Conservation (phyloP, 2,888 invertebrate species). For the Clivina fossor region DNA sequence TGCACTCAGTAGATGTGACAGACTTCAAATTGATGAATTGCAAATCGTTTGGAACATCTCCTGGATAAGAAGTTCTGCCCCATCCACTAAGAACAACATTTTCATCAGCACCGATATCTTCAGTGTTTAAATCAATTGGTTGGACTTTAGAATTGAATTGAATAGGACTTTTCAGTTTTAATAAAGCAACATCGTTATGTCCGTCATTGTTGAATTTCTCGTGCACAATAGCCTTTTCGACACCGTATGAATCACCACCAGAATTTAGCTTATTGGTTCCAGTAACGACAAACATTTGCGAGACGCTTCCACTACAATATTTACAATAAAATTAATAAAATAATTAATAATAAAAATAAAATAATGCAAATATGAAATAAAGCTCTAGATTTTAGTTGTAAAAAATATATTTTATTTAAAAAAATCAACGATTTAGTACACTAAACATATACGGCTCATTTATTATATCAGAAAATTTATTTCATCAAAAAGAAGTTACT, state of each 20-base stretch:
- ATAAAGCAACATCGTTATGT: slow-evolving; percentile 57
- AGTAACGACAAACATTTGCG: slow-evolving; percentile 48
- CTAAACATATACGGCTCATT: not conserved
- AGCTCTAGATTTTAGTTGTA: no score
- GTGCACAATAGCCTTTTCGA: slow-evolving; percentile 51
- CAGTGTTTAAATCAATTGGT: slow-evolving; percentile 43
- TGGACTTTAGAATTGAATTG: slow-evolving; percentile 35
- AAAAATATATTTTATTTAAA: no score
- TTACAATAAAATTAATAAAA: slow-evolving; percentile 21
- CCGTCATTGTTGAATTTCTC: slow-evolving; percentile 48
- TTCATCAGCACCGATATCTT: slow-evolving; percentile 49
- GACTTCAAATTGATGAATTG: slow-evolving; percentile 58
- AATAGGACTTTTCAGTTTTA: slow-evolving; percentile 46
- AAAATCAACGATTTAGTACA: not conserved
- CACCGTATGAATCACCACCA: slow-evolving; percentile 53
- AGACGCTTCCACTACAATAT: slow-evolving; percentile 46
- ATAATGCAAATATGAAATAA: not conserved
- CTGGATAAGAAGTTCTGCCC: slow-evolving; percentile 59
- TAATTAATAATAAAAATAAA: slow-evolving; percentile 1
- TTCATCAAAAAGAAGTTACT: no score
- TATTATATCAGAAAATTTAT: no score
- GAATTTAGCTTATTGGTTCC: slow-evolving; percentile 53
- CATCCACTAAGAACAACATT: slow-evolving; percentile 55
- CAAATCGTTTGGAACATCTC: slow-evolving; percentile 56
- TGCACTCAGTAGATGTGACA: slow-evolving; percentile 56